Evolutionary conservation across 2,888 invertebrate genomes (phyloP).

Genomic region (Pyralis farinalis): DNA sequence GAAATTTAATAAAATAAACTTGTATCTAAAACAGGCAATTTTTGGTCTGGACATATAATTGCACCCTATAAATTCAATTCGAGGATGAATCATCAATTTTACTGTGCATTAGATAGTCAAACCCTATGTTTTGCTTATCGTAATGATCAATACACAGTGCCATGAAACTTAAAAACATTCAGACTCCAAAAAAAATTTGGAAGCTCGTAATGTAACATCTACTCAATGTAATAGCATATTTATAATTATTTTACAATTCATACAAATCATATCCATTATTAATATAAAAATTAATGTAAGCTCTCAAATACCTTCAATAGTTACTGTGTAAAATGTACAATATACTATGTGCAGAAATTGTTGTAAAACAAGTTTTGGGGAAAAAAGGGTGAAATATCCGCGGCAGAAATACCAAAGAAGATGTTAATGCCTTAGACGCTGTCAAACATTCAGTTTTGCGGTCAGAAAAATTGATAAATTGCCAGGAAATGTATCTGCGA

Average conservation of each 20-base stretch:
- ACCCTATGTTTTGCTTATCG: slow-evolving; percentile 24
- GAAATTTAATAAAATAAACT: too few species aligned
- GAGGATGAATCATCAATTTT: slow-evolving; percentile 25
- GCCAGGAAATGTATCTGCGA: too few species aligned
- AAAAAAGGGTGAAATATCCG: too few species aligned
- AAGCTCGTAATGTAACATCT: slow-evolving; percentile 24
- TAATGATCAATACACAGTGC: slow-evolving; percentile 34
- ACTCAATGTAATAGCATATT: slow-evolving; percentile 19
- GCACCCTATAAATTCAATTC: slow-evolving; percentile 27
- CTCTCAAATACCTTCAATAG: slow-evolving; percentile 4
- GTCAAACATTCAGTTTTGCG: too few species aligned
- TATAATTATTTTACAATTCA: slow-evolving; percentile 30
- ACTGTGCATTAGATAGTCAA: slow-evolving; percentile 25
- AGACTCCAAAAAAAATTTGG: slow-evolving; percentile 25
- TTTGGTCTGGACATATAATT: slow-evolving; percentile 28
- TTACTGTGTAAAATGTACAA: neutral
- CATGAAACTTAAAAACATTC: slow-evolving; percentile 35
- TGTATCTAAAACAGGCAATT: slow-evolving; percentile 26
- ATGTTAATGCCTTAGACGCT: too few species aligned
- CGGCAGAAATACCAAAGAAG: too few species aligned
- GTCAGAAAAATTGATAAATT: too few species aligned
- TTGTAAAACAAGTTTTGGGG: neutral
- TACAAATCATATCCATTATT: slow-evolving; percentile 17
- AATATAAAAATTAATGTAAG: slow-evolving; percentile 5
- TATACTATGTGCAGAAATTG: neutral